phyloP scores from a whole-genome alignment of 2,888 invertebrate genomes.

The Caenorhabditis sp. region DNA sequence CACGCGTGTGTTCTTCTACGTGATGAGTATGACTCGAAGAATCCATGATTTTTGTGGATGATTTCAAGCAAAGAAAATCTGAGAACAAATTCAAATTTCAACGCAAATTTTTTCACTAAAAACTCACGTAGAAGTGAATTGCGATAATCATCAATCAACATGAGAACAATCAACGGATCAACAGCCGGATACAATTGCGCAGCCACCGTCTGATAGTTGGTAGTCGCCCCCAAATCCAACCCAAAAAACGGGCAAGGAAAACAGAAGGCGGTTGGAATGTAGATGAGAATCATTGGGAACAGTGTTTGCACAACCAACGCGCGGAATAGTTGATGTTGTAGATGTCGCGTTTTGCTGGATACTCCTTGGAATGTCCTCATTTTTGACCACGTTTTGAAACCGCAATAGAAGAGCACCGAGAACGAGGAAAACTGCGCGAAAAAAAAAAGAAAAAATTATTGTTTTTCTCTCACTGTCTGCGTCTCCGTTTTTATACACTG shows the following conservation, averaged over 20 bases:
- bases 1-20: too few species aligned
- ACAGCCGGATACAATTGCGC: slow-evolving; percentile 18
- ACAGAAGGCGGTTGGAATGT: slow-evolving; percentile 10
- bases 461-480: too few species aligned
- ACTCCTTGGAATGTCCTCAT: background rate
- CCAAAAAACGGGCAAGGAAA: slow-evolving; percentile 12
- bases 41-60: too few species aligned
- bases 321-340: slow-evolving; percentile 23
- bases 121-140: slow-evolving; percentile 1
- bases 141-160: slow-evolving; percentile 17
- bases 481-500: too few species aligned
- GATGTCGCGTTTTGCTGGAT: slow-evolving; percentile 10
- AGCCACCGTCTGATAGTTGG: slow-evolving; percentile 13
- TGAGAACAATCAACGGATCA: slow-evolving; percentile 20
- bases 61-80: too few species aligned
- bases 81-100: too few species aligned
- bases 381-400: slow-evolving; percentile 5
- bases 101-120: too few species aligned
- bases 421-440: slow-evolving; percentile 1
- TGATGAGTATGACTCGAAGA: too few species aligned
- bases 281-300: slow-evolving; percentile 15
- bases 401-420: slow-evolving; percentile 15
- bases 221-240: slow-evolving; percentile 12
- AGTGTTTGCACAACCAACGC: slow-evolving; percentile 16
- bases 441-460: too few species aligned